Base-by-base conservation (phyloP, 2,113 vertebrate species). In the Psilopogon haemacephalus region DNA sequence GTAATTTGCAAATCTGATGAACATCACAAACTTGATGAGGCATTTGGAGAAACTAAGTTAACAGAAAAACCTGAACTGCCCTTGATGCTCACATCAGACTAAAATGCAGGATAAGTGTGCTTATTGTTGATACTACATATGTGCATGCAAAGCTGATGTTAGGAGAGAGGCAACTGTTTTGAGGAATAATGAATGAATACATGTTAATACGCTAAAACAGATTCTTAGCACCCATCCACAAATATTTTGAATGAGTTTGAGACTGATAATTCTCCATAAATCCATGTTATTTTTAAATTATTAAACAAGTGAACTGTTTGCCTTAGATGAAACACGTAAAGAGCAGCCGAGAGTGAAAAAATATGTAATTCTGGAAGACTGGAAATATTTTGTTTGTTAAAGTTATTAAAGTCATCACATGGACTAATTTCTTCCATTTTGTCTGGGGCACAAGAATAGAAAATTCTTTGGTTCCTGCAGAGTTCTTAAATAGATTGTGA, bases 171-270 rank as follows among this genome's bases (percentile, higher is more conserved):
- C 63, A 52, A 52, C 37, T 75, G n/a, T 44, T 30, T 48, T 75
- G 60, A 89, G 24, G 15, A 70, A 35, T 91, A 93, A 87, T 59
- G 71, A 89, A 58, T 80, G 21, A 42, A 20, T 88, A 50, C 15
- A 86, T 86, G 30, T 77, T 90, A 92, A 60, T 80, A 71, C 11
- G 8, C 71, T 86, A 48, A 85, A 94, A 60, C 30, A 70, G 32
- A 67, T 85, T 69, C 38, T 87, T 89, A 15, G 18, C 72, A 52
- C 75, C 40, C 12, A 20, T 71, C 63, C 18, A 5, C 89, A 96
- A 96, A 87, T 90, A 89, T 90, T 93, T 91, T 93, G 77, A 8
- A 81, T 55, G 40, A 83, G 58, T 92, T 93, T 86, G 72, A 88
- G 23, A 60, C n/a, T 68, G 69, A 67, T 68, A 82, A 73, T 91